phyloP scores from a whole-genome alignment of 2,888 invertebrate genomes.

The Netelia virgata region DNA sequence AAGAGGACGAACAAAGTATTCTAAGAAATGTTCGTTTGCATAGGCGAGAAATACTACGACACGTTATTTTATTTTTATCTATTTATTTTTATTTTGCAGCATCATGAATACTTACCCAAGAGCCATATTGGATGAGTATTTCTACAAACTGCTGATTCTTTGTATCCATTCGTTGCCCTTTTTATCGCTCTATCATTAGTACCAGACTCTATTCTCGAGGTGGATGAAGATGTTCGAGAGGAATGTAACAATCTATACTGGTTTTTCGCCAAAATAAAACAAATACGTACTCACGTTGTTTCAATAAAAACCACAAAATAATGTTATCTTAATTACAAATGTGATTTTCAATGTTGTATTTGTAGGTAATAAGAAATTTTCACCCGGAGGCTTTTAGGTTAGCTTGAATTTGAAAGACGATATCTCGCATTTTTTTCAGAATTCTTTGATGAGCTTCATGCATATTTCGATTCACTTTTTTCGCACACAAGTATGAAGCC shows the following conservation, averaged over 20 bases:
- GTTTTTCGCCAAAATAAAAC: conserved; percentile 57
- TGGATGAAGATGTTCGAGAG: conserved; percentile 4
- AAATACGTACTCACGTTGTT: conserved; percentile 65
- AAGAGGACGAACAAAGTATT: conserved; percentile 13
- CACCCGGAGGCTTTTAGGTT: background rate
- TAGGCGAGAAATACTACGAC: background rate
- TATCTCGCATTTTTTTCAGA: background rate
- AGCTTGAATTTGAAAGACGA: background rate
- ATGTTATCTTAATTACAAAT: background rate
- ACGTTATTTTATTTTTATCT: conserved; percentile 2
- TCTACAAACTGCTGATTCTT: conserved; percentile 48
- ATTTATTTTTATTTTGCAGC: conserved; percentile 26
- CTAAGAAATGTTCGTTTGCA: conserved; percentile 15
- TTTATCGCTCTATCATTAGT: conserved; percentile 29
- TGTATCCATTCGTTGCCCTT: conserved; percentile 23
- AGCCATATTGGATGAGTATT: conserved; percentile 79
- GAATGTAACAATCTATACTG: conserved; percentile 47
- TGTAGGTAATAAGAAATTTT: too few species aligned
- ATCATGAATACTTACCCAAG: conserved; percentile 74
- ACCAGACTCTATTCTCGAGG: conserved; percentile 12
- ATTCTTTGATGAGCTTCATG: background rate
- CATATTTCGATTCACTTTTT: too few species aligned
- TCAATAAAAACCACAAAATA: conserved; percentile 50
- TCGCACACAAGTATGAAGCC: too few species aligned
- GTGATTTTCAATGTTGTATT: background rate